phyloP scores from a whole-genome alignment of 2,888 invertebrate genomes.

The Hypomecis punctinalis region DNA sequence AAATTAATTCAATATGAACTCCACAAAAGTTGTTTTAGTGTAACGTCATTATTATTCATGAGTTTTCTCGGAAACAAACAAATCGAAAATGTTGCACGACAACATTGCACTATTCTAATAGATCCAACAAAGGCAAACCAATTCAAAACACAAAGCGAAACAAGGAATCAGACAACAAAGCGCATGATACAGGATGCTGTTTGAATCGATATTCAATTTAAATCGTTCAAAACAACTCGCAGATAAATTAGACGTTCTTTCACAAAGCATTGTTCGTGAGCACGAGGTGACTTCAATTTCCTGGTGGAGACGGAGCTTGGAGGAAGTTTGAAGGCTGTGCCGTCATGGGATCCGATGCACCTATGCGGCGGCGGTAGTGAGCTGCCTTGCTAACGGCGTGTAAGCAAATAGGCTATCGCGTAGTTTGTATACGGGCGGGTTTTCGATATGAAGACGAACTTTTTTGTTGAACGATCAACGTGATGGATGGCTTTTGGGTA shows the following conservation, averaged over 20 bases:
- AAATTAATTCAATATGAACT: no score
- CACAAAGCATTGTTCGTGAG: conserved; percentile 79
- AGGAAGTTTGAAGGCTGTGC: conserved; percentile 74
- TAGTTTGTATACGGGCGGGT: no score
- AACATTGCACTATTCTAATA: conserved; percentile 41
- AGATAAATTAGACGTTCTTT: conserved; percentile 83
- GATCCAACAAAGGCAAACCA: conserved; percentile 39
- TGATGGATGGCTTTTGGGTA: no score
- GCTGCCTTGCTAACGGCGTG: conserved; percentile 58
- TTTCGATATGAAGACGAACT: no score
- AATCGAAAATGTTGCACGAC: conserved; percentile 36
- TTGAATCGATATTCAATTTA: conserved; percentile 81
- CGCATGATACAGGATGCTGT: conserved; percentile 52
- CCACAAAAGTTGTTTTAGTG: not conserved
- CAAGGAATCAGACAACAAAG: conserved; percentile 51
- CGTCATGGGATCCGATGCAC: conserved; percentile 76
- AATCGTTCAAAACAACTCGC: conserved; percentile 73
- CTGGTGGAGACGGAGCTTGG: conserved; percentile 70
- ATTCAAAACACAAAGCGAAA: conserved; percentile 41
- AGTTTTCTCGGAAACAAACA: conserved; percentile 24
- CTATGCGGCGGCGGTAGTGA: conserved; percentile 67
- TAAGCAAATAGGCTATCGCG: conserved; percentile 72
- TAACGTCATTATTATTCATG: conserved; percentile 14
- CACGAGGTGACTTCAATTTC: conserved; percentile 83
- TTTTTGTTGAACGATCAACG: no score